phyloP scores from a whole-genome alignment of 2,113 vertebrate species.

The Erythrocercus mccallii region DNA sequence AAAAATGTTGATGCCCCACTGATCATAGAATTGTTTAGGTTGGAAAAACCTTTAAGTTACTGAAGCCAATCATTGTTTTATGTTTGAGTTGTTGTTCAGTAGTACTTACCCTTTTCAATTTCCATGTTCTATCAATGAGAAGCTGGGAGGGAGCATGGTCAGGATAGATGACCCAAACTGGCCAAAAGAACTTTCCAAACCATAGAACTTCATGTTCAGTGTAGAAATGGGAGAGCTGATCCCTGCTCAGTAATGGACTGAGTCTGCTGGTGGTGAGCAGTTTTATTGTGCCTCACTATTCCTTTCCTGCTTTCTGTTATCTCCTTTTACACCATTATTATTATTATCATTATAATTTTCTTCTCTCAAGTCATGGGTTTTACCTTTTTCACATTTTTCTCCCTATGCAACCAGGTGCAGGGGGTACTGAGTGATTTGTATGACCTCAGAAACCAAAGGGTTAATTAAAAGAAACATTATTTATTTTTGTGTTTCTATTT shows the following conservation, averaged over 20 bases:
- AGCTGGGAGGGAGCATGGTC: background rate
- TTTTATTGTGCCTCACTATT: background rate
- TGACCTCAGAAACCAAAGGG: background rate
- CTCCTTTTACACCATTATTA: background rate
- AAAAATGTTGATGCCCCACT: background rate
- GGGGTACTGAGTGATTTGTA: background rate
- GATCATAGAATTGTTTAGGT: background rate
- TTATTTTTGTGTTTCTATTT: background rate
- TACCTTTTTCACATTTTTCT: background rate
- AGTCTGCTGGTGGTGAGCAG: accelerated
- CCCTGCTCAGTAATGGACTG: background rate
- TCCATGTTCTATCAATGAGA: background rate
- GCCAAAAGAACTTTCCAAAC: background rate
- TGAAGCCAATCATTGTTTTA: accelerated
- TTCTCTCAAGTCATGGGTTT: background rate
- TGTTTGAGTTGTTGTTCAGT: background rate
- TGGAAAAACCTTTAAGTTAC: background rate
- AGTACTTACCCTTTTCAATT: background rate
- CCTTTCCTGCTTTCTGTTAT: background rate
- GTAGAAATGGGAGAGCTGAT: background rate
- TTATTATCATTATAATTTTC: background rate
- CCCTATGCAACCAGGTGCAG: too few relatives aligned
- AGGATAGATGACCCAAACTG: background rate
- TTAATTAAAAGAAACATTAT: background rate
- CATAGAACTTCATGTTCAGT: background rate